Base-by-base conservation (phyloP, 2,113 vertebrate species). In the Pampusana beccarii region DNA sequence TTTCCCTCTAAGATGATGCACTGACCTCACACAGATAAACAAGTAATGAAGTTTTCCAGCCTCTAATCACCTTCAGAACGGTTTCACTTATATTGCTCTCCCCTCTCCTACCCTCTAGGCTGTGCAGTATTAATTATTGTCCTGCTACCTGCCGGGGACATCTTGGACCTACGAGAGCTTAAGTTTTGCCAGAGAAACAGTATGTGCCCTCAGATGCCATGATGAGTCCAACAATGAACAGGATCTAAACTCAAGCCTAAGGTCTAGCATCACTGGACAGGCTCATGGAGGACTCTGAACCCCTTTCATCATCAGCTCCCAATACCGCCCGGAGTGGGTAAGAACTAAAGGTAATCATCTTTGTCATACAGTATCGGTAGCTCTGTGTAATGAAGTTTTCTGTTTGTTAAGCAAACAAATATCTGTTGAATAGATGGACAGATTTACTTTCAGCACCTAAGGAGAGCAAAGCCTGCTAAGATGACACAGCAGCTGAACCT, bases 401-500 rank as follows among this genome's bases (percentile, higher is more conserved):
- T 62, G n/a, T 64, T 79, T 54, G 28, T 61, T 83, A 90, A 78
- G 69, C 51, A 74, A 72, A 50, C 66, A 78, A 82, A 40, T n/a
- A 69, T 48, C 74, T 54, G 20, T 56, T 79, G 62, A 79, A 84
- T 16, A 84, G 56, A 58, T 24, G 9, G 86, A 72, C 38, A 50
- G 51, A 71, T 64, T 84, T 79, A 4, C 80, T 72, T 82, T 57
- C 74, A 88, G 54, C 57, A 61, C 62, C 29, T 65, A 53, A 72
- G 50, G 34, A 86, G 42, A 93, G 26, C 46, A 92, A 90, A 92
- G 61, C 36, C 86, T 83, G 25, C 72, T 67, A 71, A 62, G 70
- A 87, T 8, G 26, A 86, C 33, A 36, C 11, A 74, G 50, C 89
- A 89, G 44, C 46, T 83, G 54, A 93, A 54, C 44, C 36, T 90